Conservation (phyloP, 2,797 vertebrate genomes). For the Molothrus ater region DNA sequence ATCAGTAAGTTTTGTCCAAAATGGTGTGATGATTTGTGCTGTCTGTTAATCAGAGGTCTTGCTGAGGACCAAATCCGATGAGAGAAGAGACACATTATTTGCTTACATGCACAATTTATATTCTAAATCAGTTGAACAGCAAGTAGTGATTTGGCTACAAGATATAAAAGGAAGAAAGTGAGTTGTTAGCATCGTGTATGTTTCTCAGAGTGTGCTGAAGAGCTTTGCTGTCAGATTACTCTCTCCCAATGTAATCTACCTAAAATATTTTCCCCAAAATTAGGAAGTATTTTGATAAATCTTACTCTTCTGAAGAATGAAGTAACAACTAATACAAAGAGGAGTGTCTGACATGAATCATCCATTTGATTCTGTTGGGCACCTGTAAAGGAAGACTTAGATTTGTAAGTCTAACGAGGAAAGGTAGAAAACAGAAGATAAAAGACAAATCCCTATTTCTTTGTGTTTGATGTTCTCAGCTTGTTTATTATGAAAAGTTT, state of each 20-base stretch:
- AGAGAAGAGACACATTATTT: neutral
- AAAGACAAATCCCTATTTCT: neutral
- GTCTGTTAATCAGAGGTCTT: neutral
- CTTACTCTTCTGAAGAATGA: neutral
- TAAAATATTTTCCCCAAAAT: neutral
- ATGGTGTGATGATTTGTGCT: neutral
- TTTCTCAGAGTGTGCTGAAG: neutral
- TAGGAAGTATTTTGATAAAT: neutral
- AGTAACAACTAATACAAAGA: neutral
- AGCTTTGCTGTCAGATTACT: neutral
- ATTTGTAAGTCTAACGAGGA: neutral
- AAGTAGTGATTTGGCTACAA: neutral
- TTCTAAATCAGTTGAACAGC: neutral
- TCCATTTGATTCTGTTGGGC: neutral
- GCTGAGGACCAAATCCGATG: neutral
- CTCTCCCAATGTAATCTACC: neutral
- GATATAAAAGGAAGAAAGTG: neutral
- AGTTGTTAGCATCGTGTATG: neutral
- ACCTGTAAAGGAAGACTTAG: neutral
- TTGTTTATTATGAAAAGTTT: neutral
- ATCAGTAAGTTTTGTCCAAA: neutral
- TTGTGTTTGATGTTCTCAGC: neutral
- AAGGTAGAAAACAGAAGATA: neutral
- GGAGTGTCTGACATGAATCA: neutral
- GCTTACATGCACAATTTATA: neutral